Evolutionary conservation across 2,113 vertebrate species (phyloP).

Genomic region (Alligator mississippiensis): DNA sequence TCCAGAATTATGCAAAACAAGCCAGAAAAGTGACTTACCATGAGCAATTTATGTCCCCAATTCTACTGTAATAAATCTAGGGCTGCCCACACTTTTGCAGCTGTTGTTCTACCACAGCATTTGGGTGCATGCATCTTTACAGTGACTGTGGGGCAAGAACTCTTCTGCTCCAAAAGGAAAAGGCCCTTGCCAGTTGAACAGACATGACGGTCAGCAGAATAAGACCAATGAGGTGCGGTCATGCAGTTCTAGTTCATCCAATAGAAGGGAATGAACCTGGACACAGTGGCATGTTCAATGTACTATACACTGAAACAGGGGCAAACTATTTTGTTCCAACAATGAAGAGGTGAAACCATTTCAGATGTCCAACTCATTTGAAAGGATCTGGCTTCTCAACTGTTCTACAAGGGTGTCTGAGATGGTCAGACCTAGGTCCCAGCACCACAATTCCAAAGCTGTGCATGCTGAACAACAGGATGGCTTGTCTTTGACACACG

Average conservation of each 20-base stretch:
- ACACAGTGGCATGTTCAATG: neutral
- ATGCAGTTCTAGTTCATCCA: neutral
- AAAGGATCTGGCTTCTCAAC: neutral
- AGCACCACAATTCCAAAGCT: neutral
- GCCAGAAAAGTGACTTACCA: neutral
- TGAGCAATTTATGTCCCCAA: neutral
- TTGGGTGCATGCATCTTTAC: neutral
- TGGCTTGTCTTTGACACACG: neutral
- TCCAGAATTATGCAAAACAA: accelerated
- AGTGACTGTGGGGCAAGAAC: neutral
- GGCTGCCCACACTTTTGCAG: neutral
- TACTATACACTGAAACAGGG: neutral
- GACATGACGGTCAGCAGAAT: neutral
- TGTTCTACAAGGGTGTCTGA: neutral
- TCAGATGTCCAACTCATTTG: neutral
- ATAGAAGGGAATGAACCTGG: neutral
- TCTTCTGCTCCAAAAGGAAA: neutral
- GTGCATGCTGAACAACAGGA: neutral
- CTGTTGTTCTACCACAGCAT: neutral
- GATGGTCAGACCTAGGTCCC: neutral
- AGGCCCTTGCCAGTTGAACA: neutral
- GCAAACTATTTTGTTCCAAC: neutral
- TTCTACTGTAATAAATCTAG: neutral
- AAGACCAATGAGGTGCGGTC: neutral
- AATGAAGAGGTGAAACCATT: neutral